A percentile compares a stretch with the other conserved stretches of the same genome.
phyloP scores from a whole-genome alignment of 2,113 vertebrate species.

The Kobus ellipsiprymnus region DNA sequence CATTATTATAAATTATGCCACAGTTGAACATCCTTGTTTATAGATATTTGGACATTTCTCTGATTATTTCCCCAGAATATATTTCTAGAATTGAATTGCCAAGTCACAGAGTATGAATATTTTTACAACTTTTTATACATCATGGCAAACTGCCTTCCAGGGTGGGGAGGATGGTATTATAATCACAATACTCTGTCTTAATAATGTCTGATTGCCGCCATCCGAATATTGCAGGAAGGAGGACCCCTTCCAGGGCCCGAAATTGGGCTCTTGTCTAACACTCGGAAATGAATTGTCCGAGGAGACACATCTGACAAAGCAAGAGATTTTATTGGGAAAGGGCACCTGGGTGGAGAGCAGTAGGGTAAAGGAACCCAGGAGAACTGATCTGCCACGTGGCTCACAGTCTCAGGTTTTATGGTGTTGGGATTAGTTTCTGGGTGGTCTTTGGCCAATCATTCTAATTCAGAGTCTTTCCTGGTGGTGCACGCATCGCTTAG shows the following conservation, averaged over 20 bases:
- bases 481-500: rapidly evolving
- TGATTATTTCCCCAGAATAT: slow-evolving; percentile 17
- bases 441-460: too few species aligned
- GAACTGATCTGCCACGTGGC: too few species aligned
- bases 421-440: too few species aligned
- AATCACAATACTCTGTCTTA: not conserved
- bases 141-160: not conserved
- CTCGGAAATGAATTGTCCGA: too few species aligned
- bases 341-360: too few species aligned
- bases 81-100: slow-evolving; percentile 1
- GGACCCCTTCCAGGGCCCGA: too few species aligned
- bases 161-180: not conserved
- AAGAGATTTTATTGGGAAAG: too few species aligned
- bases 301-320: too few species aligned
- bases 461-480: too few species aligned
- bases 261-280: too few species aligned
- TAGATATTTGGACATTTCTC: slow-evolving; percentile 1
- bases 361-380: too few species aligned
- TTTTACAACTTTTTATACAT: not conserved
- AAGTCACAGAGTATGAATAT: not conserved
- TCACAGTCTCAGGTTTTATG: too few species aligned
- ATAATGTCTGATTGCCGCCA: not conserved
- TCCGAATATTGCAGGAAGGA: not conserved
- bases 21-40: not conserved
- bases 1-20: not conserved